phyloP scores from a whole-genome alignment of 1,140 invertebrate species.

The Mya arenaria region DNA sequence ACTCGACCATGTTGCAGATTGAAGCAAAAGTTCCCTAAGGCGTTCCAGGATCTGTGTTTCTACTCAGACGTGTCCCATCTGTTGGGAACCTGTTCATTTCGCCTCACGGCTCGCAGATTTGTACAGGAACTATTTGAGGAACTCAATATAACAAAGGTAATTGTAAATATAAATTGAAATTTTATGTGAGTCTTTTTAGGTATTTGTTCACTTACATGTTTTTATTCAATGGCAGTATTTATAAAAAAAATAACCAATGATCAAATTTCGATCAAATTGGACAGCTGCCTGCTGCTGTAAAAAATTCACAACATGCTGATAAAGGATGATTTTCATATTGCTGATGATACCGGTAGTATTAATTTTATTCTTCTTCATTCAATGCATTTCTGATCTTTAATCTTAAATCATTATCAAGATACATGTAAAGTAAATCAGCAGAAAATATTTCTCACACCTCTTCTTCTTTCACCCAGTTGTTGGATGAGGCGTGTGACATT shows the following conservation, averaged over 20 bases:
- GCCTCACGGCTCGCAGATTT: conserved; percentile 91
- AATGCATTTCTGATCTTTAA: background rate
- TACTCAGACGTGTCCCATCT: conserved; percentile 95
- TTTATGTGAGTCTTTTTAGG: no score
- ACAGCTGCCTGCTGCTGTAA: background rate
- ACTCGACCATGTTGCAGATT: conserved; percentile 48
- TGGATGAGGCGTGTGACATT: conserved; percentile 61
- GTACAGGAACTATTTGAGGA: conserved; percentile 97
- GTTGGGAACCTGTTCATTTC: conserved; percentile 90
- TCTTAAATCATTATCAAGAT: background rate
- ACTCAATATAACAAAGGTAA: conserved; percentile 87
- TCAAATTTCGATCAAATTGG: background rate
- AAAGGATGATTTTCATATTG: conserved; percentile 2
- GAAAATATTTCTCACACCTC: no score
- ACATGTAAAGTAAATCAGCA: no score
- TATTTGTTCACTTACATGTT: background rate
- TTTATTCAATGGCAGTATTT: background rate
- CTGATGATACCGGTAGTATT: background rate
- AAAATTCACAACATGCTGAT: background rate
- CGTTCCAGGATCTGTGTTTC: conserved; percentile 94
- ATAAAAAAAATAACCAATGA: background rate
- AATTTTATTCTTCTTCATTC: background rate
- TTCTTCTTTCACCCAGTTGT: no score
- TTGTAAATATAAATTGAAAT: background rate
- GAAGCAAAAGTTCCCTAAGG: conserved; percentile 74